These are phyloP conservation scores for Etheostoma spectabile DNA, from an alignment of 2,113 vertebrate genomes.

Conservation along the genomic window DNA sequence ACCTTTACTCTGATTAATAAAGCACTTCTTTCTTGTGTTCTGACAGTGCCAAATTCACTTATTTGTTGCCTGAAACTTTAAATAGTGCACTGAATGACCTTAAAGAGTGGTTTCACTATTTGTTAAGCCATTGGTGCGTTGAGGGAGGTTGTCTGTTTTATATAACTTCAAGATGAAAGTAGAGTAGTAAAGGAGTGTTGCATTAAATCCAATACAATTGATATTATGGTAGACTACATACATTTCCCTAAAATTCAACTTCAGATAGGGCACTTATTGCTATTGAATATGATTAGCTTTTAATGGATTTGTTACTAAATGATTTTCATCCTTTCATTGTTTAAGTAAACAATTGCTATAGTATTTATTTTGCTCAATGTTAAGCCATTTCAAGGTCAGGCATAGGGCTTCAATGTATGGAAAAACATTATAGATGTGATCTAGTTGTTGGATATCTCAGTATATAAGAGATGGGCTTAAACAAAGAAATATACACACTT, in stretches of 20 bases:
- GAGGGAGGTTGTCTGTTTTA: not conserved
- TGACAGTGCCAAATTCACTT: not conserved
- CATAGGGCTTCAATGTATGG: not conserved
- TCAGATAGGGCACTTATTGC: not conserved
- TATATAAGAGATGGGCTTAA: not conserved
- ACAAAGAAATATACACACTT: not conserved
- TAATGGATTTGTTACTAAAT: not conserved
- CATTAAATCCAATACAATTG: not conserved
- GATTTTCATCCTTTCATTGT: too few relatives aligned
- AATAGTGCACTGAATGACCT: not conserved
- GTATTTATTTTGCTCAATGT: slow-evolving; percentile 4
- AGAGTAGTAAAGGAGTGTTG: not conserved
- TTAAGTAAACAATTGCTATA: not conserved
- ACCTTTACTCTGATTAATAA: not conserved
- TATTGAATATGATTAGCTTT: not conserved
- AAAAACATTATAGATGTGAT: slow-evolving; percentile 7
- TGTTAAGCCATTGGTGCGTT: not conserved
- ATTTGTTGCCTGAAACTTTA: not conserved
- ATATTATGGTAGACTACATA: not conserved
- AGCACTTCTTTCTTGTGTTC: not conserved
- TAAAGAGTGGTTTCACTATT: not conserved
- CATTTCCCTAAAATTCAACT: not conserved
- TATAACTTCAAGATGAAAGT: not conserved
- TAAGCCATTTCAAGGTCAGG: not conserved
- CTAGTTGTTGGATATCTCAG: not conserved